These are phyloP conservation scores for Pterostichus madidus DNA, from an alignment of 2,888 invertebrate species.

Conservation along the genomic window DNA sequence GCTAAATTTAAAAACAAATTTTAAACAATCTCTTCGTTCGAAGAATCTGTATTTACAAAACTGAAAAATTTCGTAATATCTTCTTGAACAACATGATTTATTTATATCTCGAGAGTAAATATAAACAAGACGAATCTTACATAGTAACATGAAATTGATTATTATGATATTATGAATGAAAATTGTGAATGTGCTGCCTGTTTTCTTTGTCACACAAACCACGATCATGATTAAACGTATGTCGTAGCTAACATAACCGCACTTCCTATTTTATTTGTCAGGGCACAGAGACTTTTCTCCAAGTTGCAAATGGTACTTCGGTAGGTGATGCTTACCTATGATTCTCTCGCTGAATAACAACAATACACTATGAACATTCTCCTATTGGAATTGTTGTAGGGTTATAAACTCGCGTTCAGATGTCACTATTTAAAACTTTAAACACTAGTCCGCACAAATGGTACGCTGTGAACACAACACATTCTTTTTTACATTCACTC, in stretches of 20 bases:
- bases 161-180: conserved; percentile 67
- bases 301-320: conserved; percentile 38
- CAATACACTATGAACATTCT: conserved; percentile 49
- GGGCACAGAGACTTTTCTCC: conserved; percentile 22
- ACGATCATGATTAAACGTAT: conserved; percentile 54
- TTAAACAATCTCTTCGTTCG: not conserved
- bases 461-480: conserved; percentile 32
- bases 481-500: conserved; percentile 49
- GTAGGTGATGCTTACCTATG: conserved; percentile 55
- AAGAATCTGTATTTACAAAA: conserved; percentile 1
- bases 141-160: conserved; percentile 64
- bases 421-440: conserved; percentile 48
- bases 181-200: conserved; percentile 47
- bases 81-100: conserved; percentile 1
- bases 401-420: conserved; percentile 27
- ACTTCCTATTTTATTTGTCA: conserved; percentile 60
- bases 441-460: conserved; percentile 52
- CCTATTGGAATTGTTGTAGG: conserved; percentile 28
- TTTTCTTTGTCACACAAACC: conserved; percentile 55
- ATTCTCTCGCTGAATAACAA: conserved; percentile 42
- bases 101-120: conserved; percentile 53
- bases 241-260: conserved; percentile 57
- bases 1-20: not conserved
- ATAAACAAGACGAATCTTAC: conserved; percentile 60
- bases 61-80: conserved; percentile 29